Evolutionary conservation across 2,797 vertebrate genomes (phyloP).

Genomic region (Sebastes iracundus): DNA sequence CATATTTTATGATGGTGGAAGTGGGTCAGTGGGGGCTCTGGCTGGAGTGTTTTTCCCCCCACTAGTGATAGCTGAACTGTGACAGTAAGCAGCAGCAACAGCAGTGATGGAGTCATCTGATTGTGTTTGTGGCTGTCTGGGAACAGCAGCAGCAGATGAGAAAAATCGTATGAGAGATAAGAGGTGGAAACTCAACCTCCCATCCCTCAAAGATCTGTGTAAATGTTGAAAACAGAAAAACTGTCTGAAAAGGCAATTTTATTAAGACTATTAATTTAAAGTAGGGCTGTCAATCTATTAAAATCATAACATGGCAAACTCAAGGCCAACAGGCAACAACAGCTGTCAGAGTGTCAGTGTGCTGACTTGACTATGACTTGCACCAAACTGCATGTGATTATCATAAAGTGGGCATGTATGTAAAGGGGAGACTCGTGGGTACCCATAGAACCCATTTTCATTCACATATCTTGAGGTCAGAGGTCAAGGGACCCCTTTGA

Average conservation of each 20-base stretch:
- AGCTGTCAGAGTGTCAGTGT: too few relatives aligned
- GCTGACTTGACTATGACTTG: too few relatives aligned
- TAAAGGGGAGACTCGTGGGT: too few relatives aligned
- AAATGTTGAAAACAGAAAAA: background rate
- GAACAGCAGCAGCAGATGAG: background rate
- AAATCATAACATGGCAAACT: too few relatives aligned
- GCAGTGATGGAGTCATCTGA: background rate
- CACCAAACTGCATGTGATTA: too few relatives aligned
- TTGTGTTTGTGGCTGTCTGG: background rate
- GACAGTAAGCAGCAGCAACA: background rate
- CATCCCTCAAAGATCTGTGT: background rate
- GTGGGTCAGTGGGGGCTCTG: constrained; percentile 61
- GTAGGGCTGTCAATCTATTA: too few relatives aligned
- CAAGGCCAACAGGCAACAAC: too few relatives aligned
- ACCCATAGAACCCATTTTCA: too few relatives aligned
- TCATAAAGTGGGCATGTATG: too few relatives aligned
- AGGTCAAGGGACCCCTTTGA: too few relatives aligned
- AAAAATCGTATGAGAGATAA: background rate
- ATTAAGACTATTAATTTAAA: background rate
- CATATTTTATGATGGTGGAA: constrained; percentile 70
- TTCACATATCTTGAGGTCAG: too few relatives aligned
- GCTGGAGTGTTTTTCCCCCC: background rate
- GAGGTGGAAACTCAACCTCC: background rate
- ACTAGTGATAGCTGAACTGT: constrained; percentile 1
- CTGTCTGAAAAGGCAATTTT: background rate